Evolutionary conservation across 2,888 invertebrate species (phyloP).

Genomic region (Idaea biselata): DNA sequence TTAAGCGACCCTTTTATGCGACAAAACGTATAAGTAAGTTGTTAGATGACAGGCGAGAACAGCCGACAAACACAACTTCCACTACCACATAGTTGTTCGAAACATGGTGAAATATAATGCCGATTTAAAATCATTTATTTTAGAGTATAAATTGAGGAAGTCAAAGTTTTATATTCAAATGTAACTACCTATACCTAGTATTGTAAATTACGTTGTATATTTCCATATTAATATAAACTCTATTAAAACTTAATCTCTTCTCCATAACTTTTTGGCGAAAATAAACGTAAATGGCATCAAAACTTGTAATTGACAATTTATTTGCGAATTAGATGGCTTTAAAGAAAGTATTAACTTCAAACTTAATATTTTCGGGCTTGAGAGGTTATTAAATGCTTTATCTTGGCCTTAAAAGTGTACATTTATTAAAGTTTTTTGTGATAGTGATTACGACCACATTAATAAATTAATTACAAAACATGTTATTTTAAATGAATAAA

Average conservation of each 20-base stretch:
- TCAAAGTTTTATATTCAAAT: too few species aligned
- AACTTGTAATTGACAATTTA: slow-evolving; percentile 54
- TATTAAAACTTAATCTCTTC: slow-evolving; percentile 1
- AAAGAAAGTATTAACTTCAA: slow-evolving; percentile 32
- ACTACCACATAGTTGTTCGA: too few species aligned
- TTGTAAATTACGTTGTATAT: too few species aligned
- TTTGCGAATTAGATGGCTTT: slow-evolving; percentile 32
- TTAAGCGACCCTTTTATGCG: not conserved
- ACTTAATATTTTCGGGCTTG: slow-evolving; percentile 30
- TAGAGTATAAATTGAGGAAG: too few species aligned
- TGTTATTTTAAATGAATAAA: not conserved
- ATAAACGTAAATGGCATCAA: slow-evolving; percentile 30
- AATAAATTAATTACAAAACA: not conserved
- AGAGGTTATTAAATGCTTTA: not conserved
- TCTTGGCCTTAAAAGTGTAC: slow-evolving; percentile 14
- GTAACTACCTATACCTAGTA: too few species aligned
- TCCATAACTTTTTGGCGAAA: slow-evolving; percentile 8
- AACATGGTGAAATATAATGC: too few species aligned
- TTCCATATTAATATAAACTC: not conserved
- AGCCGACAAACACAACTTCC: too few species aligned
- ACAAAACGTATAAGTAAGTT: too few species aligned
- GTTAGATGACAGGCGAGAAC: too few species aligned
- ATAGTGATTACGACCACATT: not conserved
- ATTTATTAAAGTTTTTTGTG: slow-evolving; percentile 23
- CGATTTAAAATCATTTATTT: too few species aligned